phyloP scores from a whole-genome alignment of 2,888 invertebrate genomes.

The Colostygia pectinataria region DNA sequence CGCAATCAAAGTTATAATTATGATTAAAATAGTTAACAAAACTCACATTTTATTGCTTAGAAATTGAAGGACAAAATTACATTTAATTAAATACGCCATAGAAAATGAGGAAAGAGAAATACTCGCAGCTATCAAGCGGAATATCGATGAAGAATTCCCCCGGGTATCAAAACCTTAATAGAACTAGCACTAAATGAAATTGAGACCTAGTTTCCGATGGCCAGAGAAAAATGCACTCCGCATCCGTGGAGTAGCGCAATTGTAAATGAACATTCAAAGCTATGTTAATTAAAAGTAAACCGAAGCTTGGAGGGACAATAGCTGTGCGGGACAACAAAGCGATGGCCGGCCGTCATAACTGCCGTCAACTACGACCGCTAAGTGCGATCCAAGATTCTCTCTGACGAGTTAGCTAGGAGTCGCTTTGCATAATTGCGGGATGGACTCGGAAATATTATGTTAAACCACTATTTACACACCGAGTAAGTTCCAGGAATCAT shows the following conservation, averaged over 20 bases:
- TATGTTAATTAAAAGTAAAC: slow-evolving; percentile 74
- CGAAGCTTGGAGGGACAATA: slow-evolving; percentile 57
- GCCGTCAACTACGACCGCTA: slow-evolving; percentile 59
- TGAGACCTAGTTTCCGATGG: slow-evolving; percentile 50
- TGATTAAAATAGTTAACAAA: slow-evolving; percentile 28
- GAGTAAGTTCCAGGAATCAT: slow-evolving; percentile 5
- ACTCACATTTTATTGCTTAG: slow-evolving; percentile 1
- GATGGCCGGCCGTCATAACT: slow-evolving; percentile 58
- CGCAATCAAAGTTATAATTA: slow-evolving; percentile 35
- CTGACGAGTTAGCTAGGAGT: slow-evolving; percentile 44
- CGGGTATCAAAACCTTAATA: slow-evolving; percentile 56
- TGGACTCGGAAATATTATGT: slow-evolving; percentile 32
- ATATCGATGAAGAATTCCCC: slow-evolving; percentile 51
- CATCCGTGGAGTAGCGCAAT: slow-evolving; percentile 47
- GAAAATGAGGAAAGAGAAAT: slow-evolving; percentile 41
- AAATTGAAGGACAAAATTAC: too few species aligned
- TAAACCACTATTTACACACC: slow-evolving; percentile 18
- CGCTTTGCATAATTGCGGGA: slow-evolving; percentile 35
- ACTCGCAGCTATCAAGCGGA: slow-evolving; percentile 38
- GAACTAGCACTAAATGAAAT: slow-evolving; percentile 57
- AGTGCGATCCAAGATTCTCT: slow-evolving; percentile 58
- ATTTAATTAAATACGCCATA: slow-evolving; percentile 30
- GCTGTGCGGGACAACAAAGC: slow-evolving; percentile 62
- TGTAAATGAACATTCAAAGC: slow-evolving; percentile 64
- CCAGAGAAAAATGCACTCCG: slow-evolving; percentile 48